These are phyloP conservation scores for Baryphthengus martii DNA, from an alignment of 2,113 vertebrate species.

Conservation along the genomic window DNA sequence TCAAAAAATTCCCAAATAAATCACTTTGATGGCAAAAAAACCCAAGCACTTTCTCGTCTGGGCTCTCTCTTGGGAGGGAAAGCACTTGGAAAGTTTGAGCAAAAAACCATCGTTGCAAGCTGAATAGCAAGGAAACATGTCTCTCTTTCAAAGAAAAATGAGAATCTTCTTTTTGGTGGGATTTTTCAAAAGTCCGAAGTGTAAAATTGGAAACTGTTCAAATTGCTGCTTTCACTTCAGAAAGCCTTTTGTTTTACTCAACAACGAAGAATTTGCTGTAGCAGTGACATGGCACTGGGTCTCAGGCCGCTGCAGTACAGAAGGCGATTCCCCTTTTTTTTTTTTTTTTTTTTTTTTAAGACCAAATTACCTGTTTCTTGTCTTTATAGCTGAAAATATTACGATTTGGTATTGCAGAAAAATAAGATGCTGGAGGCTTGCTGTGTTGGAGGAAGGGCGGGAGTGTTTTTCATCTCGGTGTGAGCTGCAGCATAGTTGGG, in stretches of 20 bases:
- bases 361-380: background rate
- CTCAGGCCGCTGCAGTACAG: background rate
- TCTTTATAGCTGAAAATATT: background rate
- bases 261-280: background rate
- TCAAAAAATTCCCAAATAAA: background rate
- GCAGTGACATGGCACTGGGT: background rate
- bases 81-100: background rate
- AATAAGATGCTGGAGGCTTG: background rate
- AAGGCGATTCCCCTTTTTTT: background rate
- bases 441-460: background rate
- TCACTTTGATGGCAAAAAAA: background rate
- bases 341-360: background rate
- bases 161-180: background rate
- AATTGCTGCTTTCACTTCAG: background rate
- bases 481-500: background rate
- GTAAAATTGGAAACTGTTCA: background rate
- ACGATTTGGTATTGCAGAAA: background rate
- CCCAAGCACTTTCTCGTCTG: background rate
- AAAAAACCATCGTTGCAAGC: background rate
- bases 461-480: background rate
- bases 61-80: background rate
- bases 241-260: background rate
- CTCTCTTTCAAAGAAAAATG: background rate
- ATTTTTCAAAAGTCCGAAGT: background rate
- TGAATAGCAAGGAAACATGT: accelerated